phyloP scores from a whole-genome alignment of 2,888 invertebrate species.

The Ophion costatus region DNA sequence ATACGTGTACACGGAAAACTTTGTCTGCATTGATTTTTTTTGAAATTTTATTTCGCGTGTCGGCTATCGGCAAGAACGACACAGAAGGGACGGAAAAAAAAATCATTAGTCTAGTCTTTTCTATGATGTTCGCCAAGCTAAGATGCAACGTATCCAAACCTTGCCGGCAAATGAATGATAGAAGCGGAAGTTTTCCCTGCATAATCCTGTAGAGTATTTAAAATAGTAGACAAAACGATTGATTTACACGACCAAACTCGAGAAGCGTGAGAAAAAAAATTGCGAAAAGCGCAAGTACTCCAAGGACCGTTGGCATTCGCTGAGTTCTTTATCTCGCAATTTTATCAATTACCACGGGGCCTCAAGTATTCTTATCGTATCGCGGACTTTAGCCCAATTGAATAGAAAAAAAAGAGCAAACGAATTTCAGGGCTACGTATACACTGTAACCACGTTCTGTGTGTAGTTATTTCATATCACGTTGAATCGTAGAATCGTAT shows the following conservation, averaged over 20 bases:
- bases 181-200: background rate
- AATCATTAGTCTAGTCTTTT: slow-evolving; percentile 55
- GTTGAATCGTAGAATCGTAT: slow-evolving; percentile 11
- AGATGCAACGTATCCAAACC: slow-evolving; percentile 1
- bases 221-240: slow-evolving; percentile 14
- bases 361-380: slow-evolving; percentile 49
- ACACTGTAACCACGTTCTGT: slow-evolving; percentile 2
- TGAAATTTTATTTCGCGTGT: slow-evolving; percentile 23
- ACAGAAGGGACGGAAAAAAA: slow-evolving; percentile 16
- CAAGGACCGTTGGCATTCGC: slow-evolving; percentile 35
- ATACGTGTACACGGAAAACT: background rate
- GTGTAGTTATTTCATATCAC: slow-evolving; percentile 45
- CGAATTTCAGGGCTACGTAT: slow-evolving; percentile 43
- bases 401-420: slow-evolving; percentile 6
- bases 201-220: background rate
- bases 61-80: background rate
- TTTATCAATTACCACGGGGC: slow-evolving; percentile 51
- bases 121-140: slow-evolving; percentile 39
- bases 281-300: slow-evolving; percentile 16
- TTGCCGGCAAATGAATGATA: background rate
- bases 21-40: slow-evolving; percentile 14
- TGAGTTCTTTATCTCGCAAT: slow-evolving; percentile 17
- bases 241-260: slow-evolving; percentile 30
- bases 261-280: slow-evolving; percentile 7
- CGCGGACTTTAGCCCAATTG: slow-evolving; percentile 8